These are phyloP conservation scores for Holothuria leucospilota DNA, from an alignment of 53 echinoderm and acorn worm genomes.

Conservation along the genomic window DNA sequence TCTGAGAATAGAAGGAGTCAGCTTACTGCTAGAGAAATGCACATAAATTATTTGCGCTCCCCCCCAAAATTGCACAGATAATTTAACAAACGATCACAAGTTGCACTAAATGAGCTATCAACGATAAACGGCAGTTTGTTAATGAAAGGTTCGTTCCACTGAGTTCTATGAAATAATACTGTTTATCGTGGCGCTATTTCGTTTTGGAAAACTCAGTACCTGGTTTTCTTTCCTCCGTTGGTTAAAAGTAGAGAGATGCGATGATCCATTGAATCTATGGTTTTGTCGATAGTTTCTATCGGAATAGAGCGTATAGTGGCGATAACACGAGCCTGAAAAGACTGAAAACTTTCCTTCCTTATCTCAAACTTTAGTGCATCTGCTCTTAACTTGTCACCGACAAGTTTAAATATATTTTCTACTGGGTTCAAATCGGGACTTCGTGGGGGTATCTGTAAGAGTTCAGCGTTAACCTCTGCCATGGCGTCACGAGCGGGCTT, in stretches of 20 bases:
- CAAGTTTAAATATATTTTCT: constrained; percentile 38
- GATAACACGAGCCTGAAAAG: constrained; percentile 21
- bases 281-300: constrained; percentile 29
- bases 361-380: constrained; percentile 19
- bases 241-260: background rate
- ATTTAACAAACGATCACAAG: too few relatives aligned
- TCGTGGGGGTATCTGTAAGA: constrained; percentile 21
- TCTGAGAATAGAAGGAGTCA: too few relatives aligned
- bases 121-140: too few relatives aligned
- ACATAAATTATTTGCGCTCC: too few relatives aligned
- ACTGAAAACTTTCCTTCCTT: background rate
- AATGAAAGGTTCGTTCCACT: too few relatives aligned
- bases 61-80: too few relatives aligned
- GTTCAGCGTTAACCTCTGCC: constrained; percentile 13
- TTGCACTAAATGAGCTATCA: too few relatives aligned
- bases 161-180: too few relatives aligned
- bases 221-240: background rate
- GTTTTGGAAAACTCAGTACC: constrained; percentile 7
- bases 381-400: background rate
- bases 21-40: too few relatives aligned
- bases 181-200: too few relatives aligned
- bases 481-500: background rate
- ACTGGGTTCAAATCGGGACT: constrained; percentile 48
- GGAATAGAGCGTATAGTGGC: constrained; percentile 37
- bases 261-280: constrained; percentile 39